Base-by-base conservation (phyloP, 1,140 invertebrate genomes). In the Danaus plexippus region DNA sequence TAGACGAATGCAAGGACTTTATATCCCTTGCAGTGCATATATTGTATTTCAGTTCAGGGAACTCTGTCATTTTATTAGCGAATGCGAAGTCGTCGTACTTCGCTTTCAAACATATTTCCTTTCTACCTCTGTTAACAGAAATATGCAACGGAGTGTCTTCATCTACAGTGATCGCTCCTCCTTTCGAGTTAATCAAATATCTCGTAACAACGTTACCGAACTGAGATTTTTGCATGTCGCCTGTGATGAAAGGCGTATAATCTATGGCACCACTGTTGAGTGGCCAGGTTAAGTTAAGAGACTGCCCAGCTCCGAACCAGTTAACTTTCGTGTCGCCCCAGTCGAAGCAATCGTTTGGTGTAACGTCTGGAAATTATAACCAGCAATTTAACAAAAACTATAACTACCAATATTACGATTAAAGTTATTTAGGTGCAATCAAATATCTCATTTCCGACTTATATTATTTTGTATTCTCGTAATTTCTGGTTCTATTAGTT, bases 271-370 rank as follows among this genome's bases (percentile, higher is more conserved):
- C 92, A 18, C 90, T 89, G 68, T 95, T 92, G 0, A 96, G 79
- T 0, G 94, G 95, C 92, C 95, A 96, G 0, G 92, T 90, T 67
- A 93, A 90, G 52, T 92, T 92, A 13, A 90, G 84, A 2, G 93
- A 92, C 57, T 95, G 92, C 0, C 95, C 95, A 1, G 93, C 94
- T 0, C 95, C 95, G 64, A 94, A 95, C 94, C 94, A 95, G 58
- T 93, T 89, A 0, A 91, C 90, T 12, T 90, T 88, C 10, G 90
- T 89, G 2, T 86, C 78, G 2, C 89, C 89, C 88, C 93, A 91
- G 64, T 94, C 93, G 73, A 94, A 96, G 78, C 95, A 97, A 71
- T 97, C 96, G 8, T 90, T 93, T 1, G 94, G 93, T 58, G 89
- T 79, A 43, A 93, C 87, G 12, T 81, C 85, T 88, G 70, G 11